Evolutionary conservation across 2,113 vertebrate genomes (phyloP).

Genomic region (Sakesphorus luctuosus): DNA sequence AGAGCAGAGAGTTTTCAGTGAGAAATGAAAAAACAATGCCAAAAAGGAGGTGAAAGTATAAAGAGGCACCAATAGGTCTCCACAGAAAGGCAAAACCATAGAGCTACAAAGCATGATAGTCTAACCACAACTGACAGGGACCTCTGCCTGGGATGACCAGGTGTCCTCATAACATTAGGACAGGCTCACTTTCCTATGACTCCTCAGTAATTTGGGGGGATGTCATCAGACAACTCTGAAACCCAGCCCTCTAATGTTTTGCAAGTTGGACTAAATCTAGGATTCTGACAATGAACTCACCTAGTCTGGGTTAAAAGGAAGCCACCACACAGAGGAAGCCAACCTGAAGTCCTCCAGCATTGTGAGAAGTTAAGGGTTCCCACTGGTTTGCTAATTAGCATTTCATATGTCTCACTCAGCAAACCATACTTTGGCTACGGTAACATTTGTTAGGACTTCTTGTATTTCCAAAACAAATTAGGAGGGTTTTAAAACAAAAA

Average conservation of each 20-base stretch:
- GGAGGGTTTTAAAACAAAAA: background rate
- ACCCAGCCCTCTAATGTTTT: background rate
- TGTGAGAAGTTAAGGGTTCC: background rate
- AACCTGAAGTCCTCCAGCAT: background rate
- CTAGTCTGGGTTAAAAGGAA: background rate
- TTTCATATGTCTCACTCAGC: background rate
- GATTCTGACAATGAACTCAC: background rate
- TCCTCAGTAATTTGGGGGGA: background rate
- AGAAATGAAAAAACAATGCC: fast-evolving
- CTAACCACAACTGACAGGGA: background rate
- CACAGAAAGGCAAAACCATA: background rate
- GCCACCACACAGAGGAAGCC: background rate
- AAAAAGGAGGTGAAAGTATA: background rate
- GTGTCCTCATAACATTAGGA: background rate
- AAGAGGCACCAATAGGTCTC: background rate
- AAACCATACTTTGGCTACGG: background rate
- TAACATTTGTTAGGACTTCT: background rate
- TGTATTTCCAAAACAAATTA: background rate
- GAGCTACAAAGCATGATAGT: background rate
- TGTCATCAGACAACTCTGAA: background rate
- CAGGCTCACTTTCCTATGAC: background rate
- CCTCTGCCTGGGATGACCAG: background rate
- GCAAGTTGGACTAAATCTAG: background rate
- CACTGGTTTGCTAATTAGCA: background rate
- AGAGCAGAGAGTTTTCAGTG: background rate